phyloP scores from a whole-genome alignment of 2,888 invertebrate species.

The Sphaerophoria rueppellii region DNA sequence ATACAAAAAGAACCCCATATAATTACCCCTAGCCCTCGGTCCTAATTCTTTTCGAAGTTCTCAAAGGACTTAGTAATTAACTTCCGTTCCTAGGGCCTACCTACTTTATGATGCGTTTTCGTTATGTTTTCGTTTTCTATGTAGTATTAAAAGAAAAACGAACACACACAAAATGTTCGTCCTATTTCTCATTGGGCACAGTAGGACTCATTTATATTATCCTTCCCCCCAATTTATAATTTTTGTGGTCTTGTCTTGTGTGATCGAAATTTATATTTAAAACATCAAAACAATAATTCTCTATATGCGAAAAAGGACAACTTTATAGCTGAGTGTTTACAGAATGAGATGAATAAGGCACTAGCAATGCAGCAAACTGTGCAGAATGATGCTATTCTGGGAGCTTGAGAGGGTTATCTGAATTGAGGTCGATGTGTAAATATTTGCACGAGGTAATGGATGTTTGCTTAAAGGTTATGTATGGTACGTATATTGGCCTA shows the following conservation, averaged over 20 bases:
- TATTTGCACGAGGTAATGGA: conserved; percentile 73
- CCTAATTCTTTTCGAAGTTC: background rate
- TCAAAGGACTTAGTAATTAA: conserved; percentile 30
- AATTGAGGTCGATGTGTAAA: conserved; percentile 74
- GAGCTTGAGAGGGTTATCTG: conserved; percentile 41
- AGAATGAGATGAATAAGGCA: conserved; percentile 24
- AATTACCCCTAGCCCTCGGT: too few species aligned
- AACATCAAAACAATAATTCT: conserved; percentile 23
- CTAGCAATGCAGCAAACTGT: conserved; percentile 40
- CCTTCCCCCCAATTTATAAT: background rate
- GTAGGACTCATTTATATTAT: conserved; percentile 22
- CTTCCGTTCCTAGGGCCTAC: conserved; percentile 11
- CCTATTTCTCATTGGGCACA: conserved; percentile 32
- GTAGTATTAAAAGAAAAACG: background rate
- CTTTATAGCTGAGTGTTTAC: conserved; percentile 29
- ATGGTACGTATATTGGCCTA: conserved; percentile 25
- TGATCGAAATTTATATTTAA: conserved; percentile 9
- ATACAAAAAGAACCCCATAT: too few species aligned
- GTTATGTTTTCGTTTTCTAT: background rate
- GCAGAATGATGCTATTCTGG: conserved; percentile 45
- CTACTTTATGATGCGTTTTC: conserved; percentile 3
- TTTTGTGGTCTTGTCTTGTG: background rate
- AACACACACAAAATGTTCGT: conserved; percentile 19
- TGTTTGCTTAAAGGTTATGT: conserved; percentile 66
- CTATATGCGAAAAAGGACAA: conserved; percentile 17